phyloP scores from a whole-genome alignment of 2,113 vertebrate species.

The Salminus brasiliensis region DNA sequence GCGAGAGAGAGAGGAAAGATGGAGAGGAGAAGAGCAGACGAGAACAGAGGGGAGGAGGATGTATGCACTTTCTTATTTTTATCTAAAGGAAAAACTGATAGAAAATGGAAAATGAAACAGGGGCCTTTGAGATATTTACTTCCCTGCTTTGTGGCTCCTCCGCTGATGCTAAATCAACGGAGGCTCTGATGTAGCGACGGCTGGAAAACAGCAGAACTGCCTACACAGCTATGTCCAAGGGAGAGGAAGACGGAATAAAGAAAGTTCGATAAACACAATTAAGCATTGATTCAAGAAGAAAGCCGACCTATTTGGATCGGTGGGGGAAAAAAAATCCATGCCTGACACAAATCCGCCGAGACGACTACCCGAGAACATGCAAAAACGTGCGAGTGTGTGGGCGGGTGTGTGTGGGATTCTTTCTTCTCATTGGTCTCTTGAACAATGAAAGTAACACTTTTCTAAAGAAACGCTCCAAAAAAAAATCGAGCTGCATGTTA shows the following conservation, averaged over 20 bases:
- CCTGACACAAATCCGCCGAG: constrained; percentile 9
- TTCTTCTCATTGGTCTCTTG: constrained; percentile 24
- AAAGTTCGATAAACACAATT: neutral
- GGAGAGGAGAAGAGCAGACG: neutral
- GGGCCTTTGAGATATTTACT: constrained; percentile 18
- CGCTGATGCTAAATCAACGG: neutral
- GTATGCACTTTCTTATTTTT: neutral
- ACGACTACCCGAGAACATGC: constrained; percentile 1
- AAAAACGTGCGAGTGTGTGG: constrained; percentile 21
- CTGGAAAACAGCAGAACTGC: neutral
- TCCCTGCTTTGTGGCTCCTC: constrained; percentile 18
- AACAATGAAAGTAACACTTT: constrained; percentile 18
- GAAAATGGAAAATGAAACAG: neutral
- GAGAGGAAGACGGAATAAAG: neutral
- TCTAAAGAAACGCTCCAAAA: constrained; percentile 16
- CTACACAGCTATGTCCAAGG: neutral
- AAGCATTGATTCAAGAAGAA: neutral
- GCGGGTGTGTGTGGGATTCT: constrained; percentile 22
- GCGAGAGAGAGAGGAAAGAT: neutral
- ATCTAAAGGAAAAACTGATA: neutral
- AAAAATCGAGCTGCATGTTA: neutral
- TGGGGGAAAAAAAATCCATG: neutral
- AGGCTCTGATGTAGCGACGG: constrained; percentile 9
- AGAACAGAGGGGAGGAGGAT: neutral
- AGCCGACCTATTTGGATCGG: neutral